Conservation (phyloP, 2,113 vertebrate genomes). For the Guaruba guarouba region DNA sequence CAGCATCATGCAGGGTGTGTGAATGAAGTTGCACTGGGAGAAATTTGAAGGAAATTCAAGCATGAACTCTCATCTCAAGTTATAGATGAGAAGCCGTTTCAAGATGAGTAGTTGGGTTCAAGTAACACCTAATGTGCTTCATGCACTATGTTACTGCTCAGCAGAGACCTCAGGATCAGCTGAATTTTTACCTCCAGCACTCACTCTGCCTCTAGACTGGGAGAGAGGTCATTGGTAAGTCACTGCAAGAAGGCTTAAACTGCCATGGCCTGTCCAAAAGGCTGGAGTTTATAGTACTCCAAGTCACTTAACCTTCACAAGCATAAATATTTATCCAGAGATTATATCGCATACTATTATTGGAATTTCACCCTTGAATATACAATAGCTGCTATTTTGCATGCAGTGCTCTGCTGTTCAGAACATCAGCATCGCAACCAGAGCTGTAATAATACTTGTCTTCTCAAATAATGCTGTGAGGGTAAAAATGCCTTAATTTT, state of each 20-base stretch:
- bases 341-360: slow-evolving; percentile 53
- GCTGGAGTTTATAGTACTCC: slow-evolving; percentile 4
- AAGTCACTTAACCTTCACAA: slow-evolving; percentile 49
- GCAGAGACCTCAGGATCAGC: neutral
- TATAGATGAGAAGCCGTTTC: neutral
- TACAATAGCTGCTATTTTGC: slow-evolving; percentile 45
- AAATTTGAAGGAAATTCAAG: neutral
- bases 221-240: slow-evolving; percentile 14
- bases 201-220: neutral
- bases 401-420: neutral
- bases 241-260: slow-evolving; percentile 9
- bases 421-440: neutral
- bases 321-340: slow-evolving; percentile 64
- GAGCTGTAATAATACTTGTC: neutral
- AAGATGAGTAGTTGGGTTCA: neutral
- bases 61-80: neutral
- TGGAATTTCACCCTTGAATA: slow-evolving; percentile 66
- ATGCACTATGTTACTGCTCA: neutral
- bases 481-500: neutral
- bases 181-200: neutral
- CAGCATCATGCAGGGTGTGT: neutral
- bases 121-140: neutral
- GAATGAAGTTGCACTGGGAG: neutral
- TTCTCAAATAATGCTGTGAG: neutral
- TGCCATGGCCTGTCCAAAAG: slow-evolving; percentile 16